Evolutionary conservation across 2,888 invertebrate genomes (phyloP).

Genomic region (Ennomos erosarius): DNA sequence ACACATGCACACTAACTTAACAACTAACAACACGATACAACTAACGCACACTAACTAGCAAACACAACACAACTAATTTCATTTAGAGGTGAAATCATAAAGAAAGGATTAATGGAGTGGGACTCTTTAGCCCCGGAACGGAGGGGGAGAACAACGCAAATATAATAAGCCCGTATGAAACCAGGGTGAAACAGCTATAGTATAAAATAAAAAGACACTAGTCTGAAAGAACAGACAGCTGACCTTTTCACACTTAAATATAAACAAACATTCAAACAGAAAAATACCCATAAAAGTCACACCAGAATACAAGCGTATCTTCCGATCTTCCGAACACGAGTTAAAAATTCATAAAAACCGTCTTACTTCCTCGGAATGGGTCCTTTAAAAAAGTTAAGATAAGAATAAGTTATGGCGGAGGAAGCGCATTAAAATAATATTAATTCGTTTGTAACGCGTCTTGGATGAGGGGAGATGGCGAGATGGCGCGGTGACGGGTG

Average conservation of each 20-base stretch:
- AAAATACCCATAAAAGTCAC: constrained; percentile 6
- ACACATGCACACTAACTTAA: no score
- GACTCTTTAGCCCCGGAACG: no score
- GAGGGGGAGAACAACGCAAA: no score
- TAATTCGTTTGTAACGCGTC: constrained; percentile 58
- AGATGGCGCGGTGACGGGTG: constrained; percentile 36
- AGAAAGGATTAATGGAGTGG: no score
- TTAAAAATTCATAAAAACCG: constrained; percentile 46
- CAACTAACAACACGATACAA: no score
- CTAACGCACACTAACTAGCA: no score
- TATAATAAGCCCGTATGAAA: no score
- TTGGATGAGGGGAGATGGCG: constrained; percentile 25
- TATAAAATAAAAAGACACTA: no score
- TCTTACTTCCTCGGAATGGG: constrained; percentile 43
- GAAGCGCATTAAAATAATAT: constrained; percentile 68
- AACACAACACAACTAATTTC: no score
- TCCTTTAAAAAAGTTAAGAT: constrained; percentile 62
- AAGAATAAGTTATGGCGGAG: constrained; percentile 74
- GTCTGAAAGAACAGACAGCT: no score
- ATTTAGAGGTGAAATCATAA: no score
- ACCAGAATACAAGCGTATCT: constrained; percentile 22
- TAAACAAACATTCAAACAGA: background rate
- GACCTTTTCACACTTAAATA: background rate
- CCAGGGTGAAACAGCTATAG: no score
- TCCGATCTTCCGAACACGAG: constrained; percentile 35